Evolutionary conservation across 2,888 invertebrate genomes (phyloP).

Genomic region (Synergus laeviventris): DNA sequence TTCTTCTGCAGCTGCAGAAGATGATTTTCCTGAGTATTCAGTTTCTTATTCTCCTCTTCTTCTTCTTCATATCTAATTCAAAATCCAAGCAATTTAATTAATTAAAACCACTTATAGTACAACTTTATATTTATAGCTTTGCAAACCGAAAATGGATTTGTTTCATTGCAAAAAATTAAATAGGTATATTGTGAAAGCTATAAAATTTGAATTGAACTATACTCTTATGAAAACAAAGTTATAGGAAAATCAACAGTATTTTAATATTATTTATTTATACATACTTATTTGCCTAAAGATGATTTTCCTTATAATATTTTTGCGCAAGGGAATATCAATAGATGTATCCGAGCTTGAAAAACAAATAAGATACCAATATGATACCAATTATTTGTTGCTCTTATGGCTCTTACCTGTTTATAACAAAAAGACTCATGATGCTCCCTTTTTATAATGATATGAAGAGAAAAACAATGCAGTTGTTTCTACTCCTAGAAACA

Average conservation of each 20-base stretch:
- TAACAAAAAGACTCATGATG: slow-evolving; percentile 83
- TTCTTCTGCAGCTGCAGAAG: slow-evolving; percentile 62
- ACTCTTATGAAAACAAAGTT: too few relatives aligned
- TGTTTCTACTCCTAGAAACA: slow-evolving; percentile 4
- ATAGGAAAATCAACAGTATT: too few relatives aligned
- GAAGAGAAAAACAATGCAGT: not conserved
- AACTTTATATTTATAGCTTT: not conserved
- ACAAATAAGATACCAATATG: too few relatives aligned
- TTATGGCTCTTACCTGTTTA: slow-evolving; percentile 81
- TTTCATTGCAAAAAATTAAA: too few relatives aligned
- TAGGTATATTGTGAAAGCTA: too few relatives aligned
- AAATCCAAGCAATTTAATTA: not conserved
- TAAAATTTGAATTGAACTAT: too few relatives aligned
- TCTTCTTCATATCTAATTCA: slow-evolving; percentile 64
- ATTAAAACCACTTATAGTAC: slow-evolving; percentile 47
- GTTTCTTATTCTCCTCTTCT: slow-evolving; percentile 55
- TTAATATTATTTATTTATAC: too few relatives aligned
- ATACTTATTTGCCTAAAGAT: too few relatives aligned
- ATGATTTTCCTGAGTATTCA: slow-evolving; percentile 60
- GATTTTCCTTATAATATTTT: too few relatives aligned
- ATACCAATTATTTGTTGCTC: slow-evolving; percentile 50
- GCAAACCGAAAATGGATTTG: too few relatives aligned
- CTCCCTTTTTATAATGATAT: slow-evolving; percentile 25
- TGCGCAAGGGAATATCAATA: too few relatives aligned
- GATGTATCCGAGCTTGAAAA: too few relatives aligned